A percentile compares a stretch with the other conserved stretches of the same genome.
These are phyloP conservation scores for Aphaenogaster ashmeadi DNA, from an alignment of 1,140 invertebrate species.

Conservation along the genomic window DNA sequence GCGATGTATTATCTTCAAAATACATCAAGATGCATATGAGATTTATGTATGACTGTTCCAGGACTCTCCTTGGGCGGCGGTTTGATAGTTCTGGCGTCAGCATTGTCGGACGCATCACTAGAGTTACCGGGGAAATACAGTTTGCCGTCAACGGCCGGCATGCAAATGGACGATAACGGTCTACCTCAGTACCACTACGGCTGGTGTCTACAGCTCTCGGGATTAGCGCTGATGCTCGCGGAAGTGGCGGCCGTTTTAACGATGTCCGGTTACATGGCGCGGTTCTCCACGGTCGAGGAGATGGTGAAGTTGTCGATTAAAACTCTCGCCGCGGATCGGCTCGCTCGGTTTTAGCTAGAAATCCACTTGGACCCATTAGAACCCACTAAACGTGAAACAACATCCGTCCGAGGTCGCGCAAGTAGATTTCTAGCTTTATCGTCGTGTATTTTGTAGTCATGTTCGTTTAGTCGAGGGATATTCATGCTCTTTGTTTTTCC, in stretches of 20 bases:
- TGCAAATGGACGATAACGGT: conserved; percentile 82
- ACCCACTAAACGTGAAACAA: neutral
- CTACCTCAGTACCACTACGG: conserved; percentile 90
- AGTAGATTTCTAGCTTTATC: conserved; percentile 38
- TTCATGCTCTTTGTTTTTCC: conserved; percentile 17
- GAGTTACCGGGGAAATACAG: conserved; percentile 86
- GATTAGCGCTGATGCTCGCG: conserved; percentile 89
- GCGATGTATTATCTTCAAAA: neutral
- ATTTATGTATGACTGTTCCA: conserved; percentile 83
- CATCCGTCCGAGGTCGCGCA: neutral
- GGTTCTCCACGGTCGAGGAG: conserved; percentile 89
- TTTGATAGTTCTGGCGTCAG: conserved; percentile 89
- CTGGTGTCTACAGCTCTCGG: conserved; percentile 91
- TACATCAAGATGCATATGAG: neutral
- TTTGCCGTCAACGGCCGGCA: conserved; percentile 82
- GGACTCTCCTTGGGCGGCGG: conserved; percentile 89
- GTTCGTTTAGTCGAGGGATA: neutral
- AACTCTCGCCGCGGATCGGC: conserved; percentile 27
- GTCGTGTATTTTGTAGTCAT: neutral
- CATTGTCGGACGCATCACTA: conserved; percentile 89
- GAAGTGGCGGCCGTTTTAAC: conserved; percentile 90
- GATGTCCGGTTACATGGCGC: conserved; percentile 89
- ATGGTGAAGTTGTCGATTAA: conserved; percentile 86
- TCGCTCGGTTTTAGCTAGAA: conserved; percentile 14
- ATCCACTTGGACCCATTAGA: neutral